A percentile compares a stretch with the other conserved stretches of the same genome.
These are phyloP conservation scores for Macrosteles quadrilineatus DNA, from an alignment of 1,140 invertebrate genomes.

Conservation along the genomic window DNA sequence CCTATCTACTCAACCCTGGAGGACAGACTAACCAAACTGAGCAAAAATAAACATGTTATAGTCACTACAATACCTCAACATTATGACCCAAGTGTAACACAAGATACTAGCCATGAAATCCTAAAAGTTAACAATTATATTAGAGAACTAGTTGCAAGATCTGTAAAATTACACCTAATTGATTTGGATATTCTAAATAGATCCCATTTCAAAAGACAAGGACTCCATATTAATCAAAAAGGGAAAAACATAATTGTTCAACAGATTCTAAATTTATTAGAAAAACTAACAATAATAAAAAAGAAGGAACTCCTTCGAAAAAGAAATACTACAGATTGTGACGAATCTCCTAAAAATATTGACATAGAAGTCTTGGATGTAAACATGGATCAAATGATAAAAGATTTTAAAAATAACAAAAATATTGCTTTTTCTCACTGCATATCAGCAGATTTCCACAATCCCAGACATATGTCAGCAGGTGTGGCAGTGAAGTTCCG, in stretches of 20 bases:
- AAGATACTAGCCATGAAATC: not conserved
- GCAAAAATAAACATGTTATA: not conserved
- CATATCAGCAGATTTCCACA: not conserved
- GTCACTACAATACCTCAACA: not conserved
- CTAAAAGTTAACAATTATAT: not conserved
- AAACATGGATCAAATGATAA: not conserved
- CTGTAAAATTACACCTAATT: not conserved
- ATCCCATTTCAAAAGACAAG: not conserved
- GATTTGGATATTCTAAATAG: not conserved
- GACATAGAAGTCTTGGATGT: not conserved
- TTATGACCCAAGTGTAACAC: not conserved
- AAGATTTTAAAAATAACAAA: not conserved
- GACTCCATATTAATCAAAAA: not conserved
- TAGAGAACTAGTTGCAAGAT: not conserved
- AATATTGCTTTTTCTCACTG: not conserved
- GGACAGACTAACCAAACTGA: no score
- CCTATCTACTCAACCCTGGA: no score
- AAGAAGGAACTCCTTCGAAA: not conserved
- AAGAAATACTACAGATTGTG: no score
- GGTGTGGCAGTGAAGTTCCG: conserved; percentile 1
- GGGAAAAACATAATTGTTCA: not conserved
- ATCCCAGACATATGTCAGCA: not conserved
- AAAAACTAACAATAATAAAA: not conserved
- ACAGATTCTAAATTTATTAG: not conserved
- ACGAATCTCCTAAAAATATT: not conserved